phyloP scores from a whole-genome alignment of 2,797 vertebrate species.

The Macropus fuliginosus region DNA sequence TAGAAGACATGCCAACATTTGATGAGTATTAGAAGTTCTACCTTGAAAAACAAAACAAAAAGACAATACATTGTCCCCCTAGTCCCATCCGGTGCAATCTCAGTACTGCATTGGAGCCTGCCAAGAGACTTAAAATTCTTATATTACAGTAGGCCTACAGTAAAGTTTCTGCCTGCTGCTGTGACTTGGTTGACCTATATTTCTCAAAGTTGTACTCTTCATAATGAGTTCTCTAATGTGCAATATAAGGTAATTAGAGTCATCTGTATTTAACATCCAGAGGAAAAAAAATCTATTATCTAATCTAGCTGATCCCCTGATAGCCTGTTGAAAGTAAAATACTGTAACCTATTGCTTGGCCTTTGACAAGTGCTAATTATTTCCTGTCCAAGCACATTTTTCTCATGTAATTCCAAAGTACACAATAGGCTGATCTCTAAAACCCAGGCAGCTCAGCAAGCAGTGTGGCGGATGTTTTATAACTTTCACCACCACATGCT shows the following conservation, averaged over 20 bases:
- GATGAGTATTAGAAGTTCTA: constrained; percentile 29
- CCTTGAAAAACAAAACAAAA: constrained; percentile 17
- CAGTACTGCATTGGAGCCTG: constrained; percentile 37
- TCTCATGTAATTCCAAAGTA: constrained; percentile 83
- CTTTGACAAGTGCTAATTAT: constrained; percentile 90
- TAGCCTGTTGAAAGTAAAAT: constrained; percentile 89
- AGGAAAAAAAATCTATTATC: constrained; percentile 84
- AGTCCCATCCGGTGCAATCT: not conserved
- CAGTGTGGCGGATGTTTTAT: constrained; percentile 83
- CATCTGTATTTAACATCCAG: constrained; percentile 84
- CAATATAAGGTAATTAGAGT: constrained; percentile 83
- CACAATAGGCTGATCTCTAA: constrained; percentile 82
- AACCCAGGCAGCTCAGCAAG: constrained; percentile 70
- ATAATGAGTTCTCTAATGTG: constrained; percentile 80
- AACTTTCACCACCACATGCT: constrained; percentile 89
- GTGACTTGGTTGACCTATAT: constrained; percentile 72
- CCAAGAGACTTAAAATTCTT: constrained; percentile 1
- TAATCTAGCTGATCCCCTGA: constrained; percentile 86
- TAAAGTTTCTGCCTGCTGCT: constrained; percentile 63
- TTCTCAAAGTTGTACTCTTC: constrained; percentile 79
- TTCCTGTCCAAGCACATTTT: constrained; percentile 89
- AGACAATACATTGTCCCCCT: not conserved
- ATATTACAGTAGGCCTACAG: not conserved
- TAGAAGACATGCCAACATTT: constrained; percentile 27
- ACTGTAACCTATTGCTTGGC: constrained; percentile 89